phyloP scores from a whole-genome alignment of 2,888 invertebrate genomes.

The Pelosia muscerda region DNA sequence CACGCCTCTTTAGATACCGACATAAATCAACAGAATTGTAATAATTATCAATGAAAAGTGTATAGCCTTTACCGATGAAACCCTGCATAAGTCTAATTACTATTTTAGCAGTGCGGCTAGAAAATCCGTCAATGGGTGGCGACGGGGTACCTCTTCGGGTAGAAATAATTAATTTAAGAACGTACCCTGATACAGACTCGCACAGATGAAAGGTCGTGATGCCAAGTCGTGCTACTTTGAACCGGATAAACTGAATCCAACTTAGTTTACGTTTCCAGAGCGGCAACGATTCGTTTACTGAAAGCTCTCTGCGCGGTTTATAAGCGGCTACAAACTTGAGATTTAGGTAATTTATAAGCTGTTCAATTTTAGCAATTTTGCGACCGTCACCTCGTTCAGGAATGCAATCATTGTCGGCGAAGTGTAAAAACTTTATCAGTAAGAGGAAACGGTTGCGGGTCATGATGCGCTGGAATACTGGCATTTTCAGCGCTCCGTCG shows the following conservation, averaged over 20 bases:
- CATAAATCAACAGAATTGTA: neutral
- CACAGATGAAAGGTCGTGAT: neutral
- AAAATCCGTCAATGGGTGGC: neutral
- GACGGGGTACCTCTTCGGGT: neutral
- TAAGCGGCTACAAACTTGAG: neutral
- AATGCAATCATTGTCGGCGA: neutral
- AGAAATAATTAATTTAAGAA: neutral
- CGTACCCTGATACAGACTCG: neutral
- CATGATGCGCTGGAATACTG: neutral
- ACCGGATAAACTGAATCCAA: neutral
- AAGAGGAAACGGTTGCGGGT: neutral
- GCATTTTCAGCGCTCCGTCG: neutral
- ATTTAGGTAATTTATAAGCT: neutral
- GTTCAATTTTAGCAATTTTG: neutral
- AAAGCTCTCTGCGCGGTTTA: neutral
- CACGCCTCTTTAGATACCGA: neutral
- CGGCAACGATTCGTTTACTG: neutral
- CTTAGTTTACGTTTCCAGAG: neutral
- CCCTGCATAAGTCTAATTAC: neutral
- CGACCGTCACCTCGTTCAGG: neutral
- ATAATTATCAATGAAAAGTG: neutral
- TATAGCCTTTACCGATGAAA: neutral
- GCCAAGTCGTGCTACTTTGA: neutral
- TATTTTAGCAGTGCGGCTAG: constrained; percentile 2
- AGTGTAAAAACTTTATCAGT: neutral